Conservation (phyloP, 2,797 vertebrate genomes). For the Syncerus caffer region DNA sequence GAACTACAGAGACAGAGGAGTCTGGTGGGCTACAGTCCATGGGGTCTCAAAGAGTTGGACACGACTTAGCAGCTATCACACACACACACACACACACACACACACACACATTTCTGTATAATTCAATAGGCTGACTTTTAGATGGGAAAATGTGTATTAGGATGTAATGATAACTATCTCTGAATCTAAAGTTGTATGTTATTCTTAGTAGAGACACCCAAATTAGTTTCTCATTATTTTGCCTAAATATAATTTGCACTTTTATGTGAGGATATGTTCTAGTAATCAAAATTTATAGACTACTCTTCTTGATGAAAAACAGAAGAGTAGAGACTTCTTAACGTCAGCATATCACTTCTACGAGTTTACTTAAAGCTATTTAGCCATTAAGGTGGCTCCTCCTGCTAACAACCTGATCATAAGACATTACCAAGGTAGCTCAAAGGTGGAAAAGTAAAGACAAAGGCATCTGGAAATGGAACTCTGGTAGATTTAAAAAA, state of each 20-base stretch:
- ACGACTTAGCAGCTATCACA: not conserved
- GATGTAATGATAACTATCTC: not conserved
- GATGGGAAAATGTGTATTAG: not conserved
- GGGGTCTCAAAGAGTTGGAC: not conserved
- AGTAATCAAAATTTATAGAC: constrained; percentile 52
- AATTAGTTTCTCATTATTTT: not conserved
- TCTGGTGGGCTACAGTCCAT: not conserved
- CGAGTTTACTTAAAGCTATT: constrained; percentile 77
- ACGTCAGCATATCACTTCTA: constrained; percentile 74
- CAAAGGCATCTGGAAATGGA: not conserved
- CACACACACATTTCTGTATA: not conserved
- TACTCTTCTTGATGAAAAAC: constrained; percentile 65
- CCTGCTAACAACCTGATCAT: constrained; percentile 38
- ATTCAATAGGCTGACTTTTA: not conserved
- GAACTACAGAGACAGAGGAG: not conserved
- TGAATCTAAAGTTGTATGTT: not conserved
- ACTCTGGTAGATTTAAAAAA: not conserved
- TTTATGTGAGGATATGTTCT: not conserved
- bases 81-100: too few relatives aligned
- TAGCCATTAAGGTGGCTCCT: constrained; percentile 67
- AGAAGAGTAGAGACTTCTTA: constrained; percentile 64
- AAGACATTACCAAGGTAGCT: constrained; percentile 44
- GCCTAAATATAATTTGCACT: not conserved
- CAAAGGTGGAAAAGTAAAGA: constrained; percentile 41
- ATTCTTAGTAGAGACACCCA: not conserved